Base-by-base conservation (phyloP, 2,888 invertebrate genomes). In the Omphaloscelis lunosa region DNA sequence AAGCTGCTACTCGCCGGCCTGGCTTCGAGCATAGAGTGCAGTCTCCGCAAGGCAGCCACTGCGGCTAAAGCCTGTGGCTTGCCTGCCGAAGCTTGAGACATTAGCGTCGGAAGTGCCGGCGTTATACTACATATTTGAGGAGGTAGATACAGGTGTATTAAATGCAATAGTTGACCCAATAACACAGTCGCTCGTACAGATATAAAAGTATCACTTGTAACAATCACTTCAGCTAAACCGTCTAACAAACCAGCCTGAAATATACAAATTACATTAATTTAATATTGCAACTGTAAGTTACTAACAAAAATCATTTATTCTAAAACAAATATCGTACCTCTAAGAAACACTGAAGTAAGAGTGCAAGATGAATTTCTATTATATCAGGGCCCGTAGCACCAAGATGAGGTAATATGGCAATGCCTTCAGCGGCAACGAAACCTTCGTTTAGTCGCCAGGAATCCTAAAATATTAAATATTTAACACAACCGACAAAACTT, bases 351-450 rank as follows among this genome's bases (percentile, higher is more conserved):
- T 99, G 98, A 73, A 99, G 97, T 89, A 99, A 95, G 69, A 99
- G 96, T 11, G 99, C 98, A 91, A 98, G 97, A 96, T 99, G 99
- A 93, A 99, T 98, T 94, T 99, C 99, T 81, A 98, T 98, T 86
- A 99, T 97, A 95, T 99, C 99, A 23, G 99, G 98, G 80, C 99
- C 98, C 82, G 97, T 98, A 86, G 98, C 98, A 71, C 98, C 98
- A 82, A 99, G 97, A 93, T 99, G 98, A 82, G 99, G 99, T 93
- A 99, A 95, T 89, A 99, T 98, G 74, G 97, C 97, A 78, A 97
- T 97, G 67, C 99, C 99, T 96, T 99, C 99, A 77, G 98, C 98
- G 23, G 98, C 99, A n/a, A 99, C 98, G 93, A 99, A 99, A 56
- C 99, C 99, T 93, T 99, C 99, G 89, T 98, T 98, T 45, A 99